Base-by-base conservation (phyloP, 2,797 vertebrate genomes). In the Gymnoscopelus braueri region DNA sequence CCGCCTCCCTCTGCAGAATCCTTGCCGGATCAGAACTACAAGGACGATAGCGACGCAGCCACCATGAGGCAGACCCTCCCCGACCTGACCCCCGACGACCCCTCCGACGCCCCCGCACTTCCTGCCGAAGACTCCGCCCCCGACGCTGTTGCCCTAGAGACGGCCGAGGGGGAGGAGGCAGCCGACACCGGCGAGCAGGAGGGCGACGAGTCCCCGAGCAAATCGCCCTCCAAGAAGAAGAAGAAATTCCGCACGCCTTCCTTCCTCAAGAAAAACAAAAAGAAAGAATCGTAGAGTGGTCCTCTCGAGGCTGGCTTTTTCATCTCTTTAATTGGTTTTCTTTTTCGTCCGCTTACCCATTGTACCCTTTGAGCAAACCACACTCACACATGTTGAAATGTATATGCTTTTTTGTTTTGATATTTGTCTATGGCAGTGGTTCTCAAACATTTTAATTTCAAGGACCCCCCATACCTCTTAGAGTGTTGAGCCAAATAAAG, bases 161-260 rank as follows among this genome's bases (percentile, higher is more conserved):
- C 89, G 51, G 77, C 79, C 0, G 94, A 94, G 80, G 92, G 78
- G 51, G 95, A 95, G 67, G 96, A 97, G 72, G 80, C 94, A 7
- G 82, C 94, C 14, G 92, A 94, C 0, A 87, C 93, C 3, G 91
- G 90, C 0, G 95, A 96, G 59, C 93, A 92, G 55, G 96, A 96
- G 78, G 97, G 96, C 0, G 98, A 99, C 3, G 97, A 97, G 81
- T 99, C 98, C 67, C 98, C 97, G 50, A 96, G 96, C 89, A 99
- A 99, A 88, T 99, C 98, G 32, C 98, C 98, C 9, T 99, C 98
- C 2, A 99, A 99, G 89, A 99, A 99, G 95, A 99, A 99, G 95
- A 99, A 99, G 93, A 99, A 99, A 86, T 99, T 99, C 89, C 98
- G 98, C 81, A 99, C 98, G 63, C 98, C 98, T 63, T 99, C 98